Base-by-base conservation (phyloP, 2,797 vertebrate species). In the Sebastes diploproa region DNA sequence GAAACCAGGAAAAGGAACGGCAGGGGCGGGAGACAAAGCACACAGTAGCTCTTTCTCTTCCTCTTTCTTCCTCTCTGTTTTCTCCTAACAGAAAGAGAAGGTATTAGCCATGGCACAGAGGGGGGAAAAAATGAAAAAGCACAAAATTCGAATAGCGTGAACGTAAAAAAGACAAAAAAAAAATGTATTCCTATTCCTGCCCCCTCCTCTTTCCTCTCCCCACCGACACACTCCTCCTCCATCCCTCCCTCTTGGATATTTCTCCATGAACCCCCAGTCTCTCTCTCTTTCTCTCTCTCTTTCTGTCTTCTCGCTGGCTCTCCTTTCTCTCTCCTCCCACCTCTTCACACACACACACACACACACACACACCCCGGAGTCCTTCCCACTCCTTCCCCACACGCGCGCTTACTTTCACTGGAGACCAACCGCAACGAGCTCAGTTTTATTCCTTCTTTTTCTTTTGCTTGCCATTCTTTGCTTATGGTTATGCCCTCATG, bases 291-390 rank as follows among this genome's bases (percentile, higher is more conserved):
- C 82, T 81, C 78, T 73, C 58, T 66, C 78, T 85, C 82, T 74
- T 69, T 86, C 72, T 77, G 79, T 78, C 75, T 70, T 72, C 77
- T 90, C 5, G 64, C 86, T 79, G 68, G 71, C 86, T 91, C 86
- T 91, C 84, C 79, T 88, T 91, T 92, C 84, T 94, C 83, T 95
- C 90, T 89, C 95, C 95, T 94, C 95, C 95, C 95, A 95, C 94
- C 94, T 94, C 93, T 89, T 89, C 36, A 38, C 30, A 30, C 29
- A 30, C 36, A 38, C 36, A 38, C 38, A 38, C 38, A 91, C 92
- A 91, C 92, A 86, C 89, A 92, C 82, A 84, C 90, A 89, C 90
- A 91, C 89, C 87, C 88, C 89, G 38, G 87, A 88, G 92, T 93
- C 87, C 92, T 94, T 93, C 93, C 89, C 85, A 93, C 92, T 93